Percentiles rank a stretch among this genome's conserved stretches.
Evolutionary conservation across 2,888 invertebrate species (phyloP).

Genomic region (Agonum fuliginosum): DNA sequence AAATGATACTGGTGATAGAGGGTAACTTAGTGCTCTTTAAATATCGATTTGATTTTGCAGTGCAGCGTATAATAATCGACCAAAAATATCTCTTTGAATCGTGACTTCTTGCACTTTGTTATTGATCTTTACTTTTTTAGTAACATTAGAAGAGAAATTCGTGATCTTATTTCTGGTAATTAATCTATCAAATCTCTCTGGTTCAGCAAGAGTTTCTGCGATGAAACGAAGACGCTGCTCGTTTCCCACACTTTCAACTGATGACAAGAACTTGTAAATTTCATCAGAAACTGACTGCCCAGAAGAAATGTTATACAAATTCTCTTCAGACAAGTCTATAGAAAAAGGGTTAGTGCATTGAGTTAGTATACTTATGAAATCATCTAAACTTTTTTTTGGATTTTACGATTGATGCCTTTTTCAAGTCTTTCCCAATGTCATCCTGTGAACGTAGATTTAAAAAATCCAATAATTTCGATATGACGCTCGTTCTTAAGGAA

Average conservation of each 20-base stretch:
- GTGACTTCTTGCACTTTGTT: slow-evolving; percentile 61
- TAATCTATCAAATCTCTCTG: slow-evolving; percentile 62
- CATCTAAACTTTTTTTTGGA: background rate
- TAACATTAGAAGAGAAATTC: no score
- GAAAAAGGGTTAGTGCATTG: slow-evolving; percentile 63
- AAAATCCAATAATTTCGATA: slow-evolving; percentile 61
- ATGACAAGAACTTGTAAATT: slow-evolving; percentile 41
- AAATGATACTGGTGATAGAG: slow-evolving; percentile 62
- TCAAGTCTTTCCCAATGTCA: slow-evolving; percentile 61
- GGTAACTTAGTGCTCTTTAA: no score
- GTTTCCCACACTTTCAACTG: background rate
- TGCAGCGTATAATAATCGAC: slow-evolving; percentile 62
- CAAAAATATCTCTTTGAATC: slow-evolving; percentile 63
- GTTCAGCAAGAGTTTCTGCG: slow-evolving; percentile 63
- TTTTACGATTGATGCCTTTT: slow-evolving; percentile 58
- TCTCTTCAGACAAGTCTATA: slow-evolving; percentile 60
- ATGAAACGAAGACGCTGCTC: slow-evolving; percentile 54
- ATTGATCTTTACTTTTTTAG: no score
- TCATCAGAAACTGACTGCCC: slow-evolving; percentile 56
- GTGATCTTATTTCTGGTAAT: no score
- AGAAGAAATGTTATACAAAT: slow-evolving; percentile 64
- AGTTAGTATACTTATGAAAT: slow-evolving; percentile 37
- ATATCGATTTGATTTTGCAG: slow-evolving; percentile 57
- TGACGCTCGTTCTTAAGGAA: slow-evolving; percentile 61
- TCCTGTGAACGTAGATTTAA: slow-evolving; percentile 59